Evolutionary conservation across 2,797 vertebrate species (phyloP).

Genomic region (Pygocentrus nattereri): DNA sequence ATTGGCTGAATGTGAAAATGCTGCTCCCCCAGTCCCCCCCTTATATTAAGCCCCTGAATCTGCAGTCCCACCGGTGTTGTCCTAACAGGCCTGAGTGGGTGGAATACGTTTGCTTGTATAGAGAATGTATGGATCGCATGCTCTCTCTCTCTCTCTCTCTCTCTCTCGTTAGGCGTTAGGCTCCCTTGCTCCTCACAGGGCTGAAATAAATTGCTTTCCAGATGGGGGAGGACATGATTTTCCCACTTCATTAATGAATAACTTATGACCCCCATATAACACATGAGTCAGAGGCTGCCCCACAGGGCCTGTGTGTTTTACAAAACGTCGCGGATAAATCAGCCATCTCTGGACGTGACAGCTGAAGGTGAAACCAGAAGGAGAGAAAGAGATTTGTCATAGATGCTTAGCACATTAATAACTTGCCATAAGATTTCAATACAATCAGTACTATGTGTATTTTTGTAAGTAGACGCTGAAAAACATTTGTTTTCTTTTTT

Average conservation of each 20-base stretch:
- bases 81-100: slow-evolving; percentile 26
- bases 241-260: slow-evolving; percentile 36
- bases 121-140: not conserved
- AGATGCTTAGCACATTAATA: no score
- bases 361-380: not conserved
- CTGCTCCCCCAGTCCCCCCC: not conserved
- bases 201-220: slow-evolving; percentile 40
- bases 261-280: slow-evolving; percentile 11
- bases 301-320: not conserved
- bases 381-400: no score
- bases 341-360: not conserved
- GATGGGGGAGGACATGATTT: slow-evolving; percentile 25
- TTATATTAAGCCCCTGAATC: not conserved
- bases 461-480: no score
- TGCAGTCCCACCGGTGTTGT: not conserved
- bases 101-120: slow-evolving; percentile 30
- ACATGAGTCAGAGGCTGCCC: not conserved
- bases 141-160: not conserved
- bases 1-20: not conserved
- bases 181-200: not conserved
- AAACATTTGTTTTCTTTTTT: no score
- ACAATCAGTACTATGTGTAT: no score
- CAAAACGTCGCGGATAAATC: not conserved
- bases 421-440: no score
- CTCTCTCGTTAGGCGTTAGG: not conserved